Base-by-base conservation (phyloP, 2,797 vertebrate species). In the Tragelaphus oryx region DNA sequence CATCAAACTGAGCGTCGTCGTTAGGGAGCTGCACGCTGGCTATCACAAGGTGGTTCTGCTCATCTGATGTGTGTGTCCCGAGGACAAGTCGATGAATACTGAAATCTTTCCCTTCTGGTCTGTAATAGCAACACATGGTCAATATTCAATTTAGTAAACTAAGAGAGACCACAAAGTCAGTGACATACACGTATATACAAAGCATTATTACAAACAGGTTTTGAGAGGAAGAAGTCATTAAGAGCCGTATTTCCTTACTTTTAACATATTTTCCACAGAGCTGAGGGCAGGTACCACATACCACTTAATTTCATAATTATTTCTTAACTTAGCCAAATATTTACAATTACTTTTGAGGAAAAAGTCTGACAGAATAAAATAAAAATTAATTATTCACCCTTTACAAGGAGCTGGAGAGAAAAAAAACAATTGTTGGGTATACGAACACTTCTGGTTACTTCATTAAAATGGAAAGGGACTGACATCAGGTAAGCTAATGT, bases 101-200 rank as follows among this genome's bases (percentile, higher is more conserved):
- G 98, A 99, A 99, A 97, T 99, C 99, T 97, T 99, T 99, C 85
- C 99, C 99, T 97, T 99, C 99, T 0, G 99, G 99, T 92, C 99
- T 99, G 98, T 44, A 93, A 98, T 1, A 82, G 41, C 28, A 96
- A 94, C 22, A 92, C 80, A 28, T 4, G 4, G 80, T 94, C 57
- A 96, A 9, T 68, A 94, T 60, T 96, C 74, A 95, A 84, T 83
- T 91, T 22, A 95, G 22, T 65, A 96, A 33, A 78, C 41, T 44
- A 89, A 87, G 5, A 86, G 14, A 85, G 22, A 89, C 13, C 12
- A 75, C 7, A 18, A 65, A 92, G 30, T 80, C 48, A 81, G 37
- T 44, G 28, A 80, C 8, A 74, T 17, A 79, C 41, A 79, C 5
- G 5, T 9, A 91, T 4, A 22, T 22, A 76, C 93, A 85, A 71